A percentile compares a stretch with the other conserved stretches of the same genome.
Evolutionary conservation across 2,888 invertebrate species (phyloP).

Genomic region (Allophyes oxyacanthae): DNA sequence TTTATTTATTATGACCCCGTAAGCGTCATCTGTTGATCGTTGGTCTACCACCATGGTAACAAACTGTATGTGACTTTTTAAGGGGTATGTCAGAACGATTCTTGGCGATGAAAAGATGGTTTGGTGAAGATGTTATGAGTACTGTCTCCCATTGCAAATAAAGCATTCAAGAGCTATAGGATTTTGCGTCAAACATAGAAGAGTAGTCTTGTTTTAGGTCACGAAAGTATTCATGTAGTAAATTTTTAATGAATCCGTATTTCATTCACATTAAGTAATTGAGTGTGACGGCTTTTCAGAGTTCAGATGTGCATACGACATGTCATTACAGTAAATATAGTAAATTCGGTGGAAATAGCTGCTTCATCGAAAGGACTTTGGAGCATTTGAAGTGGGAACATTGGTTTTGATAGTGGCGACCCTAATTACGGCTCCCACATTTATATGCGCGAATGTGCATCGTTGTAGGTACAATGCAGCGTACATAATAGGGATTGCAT

Average conservation of each 20-base stretch:
- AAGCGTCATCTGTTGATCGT: slow-evolving; percentile 3
- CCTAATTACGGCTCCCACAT: slow-evolving; percentile 44
- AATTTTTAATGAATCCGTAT: background rate
- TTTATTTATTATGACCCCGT: slow-evolving; percentile 26
- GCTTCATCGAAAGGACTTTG: slow-evolving; percentile 20
- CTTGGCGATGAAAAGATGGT: too few species aligned
- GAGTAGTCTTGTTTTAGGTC: background rate
- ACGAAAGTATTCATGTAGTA: background rate
- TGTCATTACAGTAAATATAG: slow-evolving; percentile 8
- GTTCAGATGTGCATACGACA: slow-evolving; percentile 3
- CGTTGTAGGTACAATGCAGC: slow-evolving; percentile 23
- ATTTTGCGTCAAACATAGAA: background rate
- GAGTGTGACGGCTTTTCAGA: too few species aligned
- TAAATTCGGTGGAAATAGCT: slow-evolving; percentile 19
- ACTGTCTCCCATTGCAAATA: background rate
- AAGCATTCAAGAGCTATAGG: background rate
- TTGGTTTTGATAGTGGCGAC: slow-evolving; percentile 47
- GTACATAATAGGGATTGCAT: too few species aligned
- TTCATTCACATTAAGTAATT: background rate
- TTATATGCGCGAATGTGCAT: slow-evolving; percentile 30
- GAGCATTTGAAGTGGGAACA: slow-evolving; percentile 34
- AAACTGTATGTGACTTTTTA: too few species aligned
- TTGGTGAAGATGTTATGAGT: too few species aligned
- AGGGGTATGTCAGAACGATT: too few species aligned
- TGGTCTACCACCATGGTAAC: background rate